Evolutionary conservation across 2,113 vertebrate species (phyloP), one percentile per base, ranked within the genome.

Genomic region (Solenodon paradoxus): DNA sequence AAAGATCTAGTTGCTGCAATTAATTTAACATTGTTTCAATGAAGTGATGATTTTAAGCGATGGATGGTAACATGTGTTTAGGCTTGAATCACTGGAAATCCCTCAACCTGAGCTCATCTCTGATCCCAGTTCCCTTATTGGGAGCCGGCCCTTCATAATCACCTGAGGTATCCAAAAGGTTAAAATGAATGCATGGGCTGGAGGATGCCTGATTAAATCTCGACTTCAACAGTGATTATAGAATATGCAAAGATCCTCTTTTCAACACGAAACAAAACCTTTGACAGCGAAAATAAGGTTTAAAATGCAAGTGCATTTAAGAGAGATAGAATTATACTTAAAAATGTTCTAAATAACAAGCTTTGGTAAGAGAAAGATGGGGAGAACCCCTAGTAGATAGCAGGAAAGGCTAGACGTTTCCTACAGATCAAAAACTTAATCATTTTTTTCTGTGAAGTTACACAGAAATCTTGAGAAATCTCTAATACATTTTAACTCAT

Each of bases 391-490:
- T 85, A 88, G 61, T 24, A 26, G 20, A 47, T 5, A 40, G 19
- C 47, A 74, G 24, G 32, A 75, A 72, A 63, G 28, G 3, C 2
- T 17, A 64, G 28, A 7, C 87, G 45, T 59, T 93, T 86, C 20
- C 30, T 83, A 42, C 22, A 83, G n/a, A 57, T 42, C 26, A 20
- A 47, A 55, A 22, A 30, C 20, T 78, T 82, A 40, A 51, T 74
- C 26, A 61, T 84, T 95, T 71, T n/a, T 9, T 55, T 83, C 47
- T 84, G 40, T 28, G 19, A 80, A 75, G 17, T 5, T 86, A 45
- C 13, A 92, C 75, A 85, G 42, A 91, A n/a, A 83, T 88, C n/a
- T 82, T 63, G 59, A 89, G 77, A 92, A 94, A 40, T 13, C 78
- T 55, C 32, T 47, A 38, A 47, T 61, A 13, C 26, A 61, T 71